Evolutionary conservation across 2,888 invertebrate genomes (phyloP), one percentile per base, ranked within the genome.

Genomic region (Amphipoea lucens): DNA sequence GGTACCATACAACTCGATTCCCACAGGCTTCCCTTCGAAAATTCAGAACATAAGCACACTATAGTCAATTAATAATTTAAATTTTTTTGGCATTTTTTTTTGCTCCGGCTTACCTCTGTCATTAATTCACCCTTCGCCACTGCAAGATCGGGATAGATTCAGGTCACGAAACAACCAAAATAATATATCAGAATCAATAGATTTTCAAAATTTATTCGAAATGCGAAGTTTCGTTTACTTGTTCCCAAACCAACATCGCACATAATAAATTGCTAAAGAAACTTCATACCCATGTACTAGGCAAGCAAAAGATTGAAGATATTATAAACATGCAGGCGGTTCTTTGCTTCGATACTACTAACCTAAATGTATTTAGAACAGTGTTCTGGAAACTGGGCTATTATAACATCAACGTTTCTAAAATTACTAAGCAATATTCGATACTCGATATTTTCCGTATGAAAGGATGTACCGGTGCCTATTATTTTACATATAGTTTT

Each of bases 301-400:
- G 67, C 67, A 78, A 79, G 42, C 68, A 77, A 65, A 74, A 81
- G 75, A 81, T 85, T 71, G 73, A 81, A 84, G 74, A 84, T 86
- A 81, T 81, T 87, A 81, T 87, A 87, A 87, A 87, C 84, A 87
- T n/a, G 36, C 78, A 67, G 77, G 76, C 74, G 48, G 73, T 76
- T 76, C 65, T 77, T 69, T 73, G 73, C 83, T 74, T 71, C 67
- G 42, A 67, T 75, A 86, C 67, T 29, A 70, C 74, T 88, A 83
- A 84, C 87, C 81, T 68, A 76, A 73, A 82, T 85, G 69, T 83
- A 81, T 89, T 72, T 73, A 87, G 80, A 74, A 62, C 83, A 81
- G 71, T 79, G 75, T 79, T 89, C 79, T 79, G 67, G 78, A 86
- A 89, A 87, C 82, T 81, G 68, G 82, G 86, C 78, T 87, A 73